Base-by-base conservation (phyloP, 1,140 invertebrate genomes). In the Neoseiulus cucumeris region DNA sequence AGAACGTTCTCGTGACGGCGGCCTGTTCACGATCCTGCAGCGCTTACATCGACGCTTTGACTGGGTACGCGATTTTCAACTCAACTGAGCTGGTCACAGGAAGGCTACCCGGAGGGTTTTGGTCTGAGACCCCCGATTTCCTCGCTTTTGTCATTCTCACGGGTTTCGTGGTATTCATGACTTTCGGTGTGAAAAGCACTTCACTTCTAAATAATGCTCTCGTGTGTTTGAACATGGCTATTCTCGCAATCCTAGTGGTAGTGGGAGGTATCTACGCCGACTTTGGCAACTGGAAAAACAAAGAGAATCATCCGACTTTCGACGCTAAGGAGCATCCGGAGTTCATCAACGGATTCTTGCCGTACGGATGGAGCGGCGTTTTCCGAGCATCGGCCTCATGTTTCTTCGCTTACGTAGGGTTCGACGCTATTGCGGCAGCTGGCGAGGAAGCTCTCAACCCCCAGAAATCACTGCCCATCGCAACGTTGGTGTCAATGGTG, bases 1-100 rank as follows among this genome's bases (percentile, higher is more conserved):
- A 94, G 74, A 85, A 93, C 71, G 85, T 92, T 81, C 86, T 93
- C 68, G 86, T 86, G 84, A 87, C 88, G 6, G 90, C 91, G 0
- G 89, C 88, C 0, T 25, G 89, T 88, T 42, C 51, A 0, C 82
- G 90, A 69, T 89, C 90, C 1, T 93, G 88, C 88, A 91, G 89
- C 68, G 89, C 89, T 14, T 92, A 91, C 72, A 81, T 95, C 6
- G 89, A 95, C 72, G 86, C 88, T 0, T 77, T 93, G 71, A 78
- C 87, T 9, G 84, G 82, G 12, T 84, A 85, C 18, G 81, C 82
- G 2, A 86, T 94, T 44, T 84, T 82, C 68, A 91, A 92, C 72
- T 82, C 82, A 2, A 93, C 89, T 0, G 78, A 84, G 22, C 75
- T 79, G 0, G 70, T 83, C 12, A 82, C 87, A 6, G 85, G 85